Base-by-base conservation (phyloP, 1,140 invertebrate species). In the Oreohelix idahoensis region DNA sequence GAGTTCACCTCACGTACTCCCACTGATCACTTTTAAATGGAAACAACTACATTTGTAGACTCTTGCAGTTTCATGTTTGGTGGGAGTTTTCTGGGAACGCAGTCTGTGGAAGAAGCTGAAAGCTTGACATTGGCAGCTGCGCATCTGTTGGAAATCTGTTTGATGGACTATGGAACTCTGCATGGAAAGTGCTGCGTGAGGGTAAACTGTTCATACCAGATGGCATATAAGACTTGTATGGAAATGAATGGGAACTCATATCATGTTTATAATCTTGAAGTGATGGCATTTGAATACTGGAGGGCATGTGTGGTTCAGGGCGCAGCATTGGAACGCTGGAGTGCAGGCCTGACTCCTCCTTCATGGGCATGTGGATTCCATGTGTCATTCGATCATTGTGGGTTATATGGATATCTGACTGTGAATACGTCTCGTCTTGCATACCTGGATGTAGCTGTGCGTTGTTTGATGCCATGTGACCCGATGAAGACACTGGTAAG, bases 101-200 rank as follows among this genome's bases (percentile, higher is more conserved):
- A 75, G 80, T 82, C 70, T 82, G 80, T 42, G 80, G 80, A 74
- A 82, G 80, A 35, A 82, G 51, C 51, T 82, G 80, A 39, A 82
- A 82, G 32, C 39, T 70, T 1, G 80, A 73, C 66, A 80, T 45
- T 8, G 58, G 8, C 20, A 73, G 70, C 17, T 81, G 79, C 8
- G 42, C 2, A 15, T 82, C 80, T 38, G 42, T 26, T 29, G 42
- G 1, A 63, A 75, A 82, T 82, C 80, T 82, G 69, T 29, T 35
- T 5, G 39, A 20, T n/a, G 63, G 29, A 26, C 39, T 45, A 49
- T 35, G 80, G 36, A 82, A 82, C 13, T 51, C 71, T 38, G 36
- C 35, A 58, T 51, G 70, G 36, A 82, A 75, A 45, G 70, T 38
- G 45, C 38, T 53, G 32, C 70, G 80, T 32, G n/a, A 15, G n/a